Percentiles rank a stretch among this genome's conserved stretches.
Evolutionary conservation across 53 echinoderm and acorn worm genomes (phyloP).

Genomic region (Apostichopus leukothele): DNA sequence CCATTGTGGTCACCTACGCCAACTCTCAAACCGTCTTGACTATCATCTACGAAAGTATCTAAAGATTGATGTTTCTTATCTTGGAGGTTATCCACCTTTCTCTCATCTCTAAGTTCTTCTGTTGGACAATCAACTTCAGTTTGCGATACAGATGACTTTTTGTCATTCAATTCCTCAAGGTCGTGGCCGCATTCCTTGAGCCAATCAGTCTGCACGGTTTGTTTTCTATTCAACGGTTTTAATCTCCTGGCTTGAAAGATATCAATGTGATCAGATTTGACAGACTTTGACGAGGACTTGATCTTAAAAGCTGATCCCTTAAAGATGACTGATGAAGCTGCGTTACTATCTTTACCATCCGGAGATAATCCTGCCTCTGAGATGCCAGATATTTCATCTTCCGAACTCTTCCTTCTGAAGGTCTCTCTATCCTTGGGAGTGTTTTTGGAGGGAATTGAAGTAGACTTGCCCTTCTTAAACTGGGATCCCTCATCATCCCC

Average conservation of each 20-base stretch:
- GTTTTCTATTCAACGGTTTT: slow-evolving; percentile 14
- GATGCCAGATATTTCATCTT: not conserved
- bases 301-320: not conserved
- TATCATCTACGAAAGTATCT: too few species aligned
- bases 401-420: not conserved
- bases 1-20: too few species aligned
- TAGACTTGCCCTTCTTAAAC: not conserved
- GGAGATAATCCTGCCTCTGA: not conserved
- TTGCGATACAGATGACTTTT: not conserved
- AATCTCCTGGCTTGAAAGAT: slow-evolving; percentile 9
- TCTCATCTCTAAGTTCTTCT: too few species aligned
- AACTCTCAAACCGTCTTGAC: too few species aligned
- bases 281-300: not conserved
- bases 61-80: too few species aligned
- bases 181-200: slow-evolving; percentile 5
- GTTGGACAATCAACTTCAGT: not conserved
- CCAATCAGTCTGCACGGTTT: not conserved
- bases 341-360: not conserved
- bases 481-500: not conserved
- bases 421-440: not conserved
- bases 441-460: not conserved
- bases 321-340: not conserved
- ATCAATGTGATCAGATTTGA: not conserved
- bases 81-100: too few species aligned
- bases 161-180: slow-evolving; percentile 10